These are phyloP conservation scores for Gobionotothen gibberifrons DNA, from an alignment of 2,797 vertebrate species.

Conservation along the genomic window DNA sequence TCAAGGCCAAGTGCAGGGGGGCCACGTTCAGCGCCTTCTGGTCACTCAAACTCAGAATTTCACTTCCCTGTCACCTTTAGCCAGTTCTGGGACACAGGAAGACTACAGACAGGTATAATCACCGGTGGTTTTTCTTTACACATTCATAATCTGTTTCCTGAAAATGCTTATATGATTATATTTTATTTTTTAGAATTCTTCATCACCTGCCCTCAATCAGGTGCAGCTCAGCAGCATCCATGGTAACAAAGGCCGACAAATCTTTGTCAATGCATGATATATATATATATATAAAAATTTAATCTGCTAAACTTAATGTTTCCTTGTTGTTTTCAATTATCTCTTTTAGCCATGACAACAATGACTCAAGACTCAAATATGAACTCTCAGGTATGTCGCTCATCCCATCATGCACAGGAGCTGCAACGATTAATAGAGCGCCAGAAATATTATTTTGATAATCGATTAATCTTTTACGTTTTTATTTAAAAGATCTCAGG, in stretches of 20 bases:
- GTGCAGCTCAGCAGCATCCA: conserved; percentile 86
- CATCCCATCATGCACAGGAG: too few species aligned
- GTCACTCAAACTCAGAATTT: conserved; percentile 87
- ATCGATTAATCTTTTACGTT: too few species aligned
- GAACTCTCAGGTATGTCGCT: conserved; percentile 72
- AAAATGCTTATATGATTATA: background rate
- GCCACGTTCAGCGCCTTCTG: conserved; percentile 89
- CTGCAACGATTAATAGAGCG: too few species aligned
- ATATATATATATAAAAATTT: background rate
- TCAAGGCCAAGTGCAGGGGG: conserved; percentile 81
- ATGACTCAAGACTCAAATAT: conserved; percentile 73
- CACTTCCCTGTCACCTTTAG: conserved; percentile 77
- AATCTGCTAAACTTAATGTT: background rate
- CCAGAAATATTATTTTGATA: too few species aligned
- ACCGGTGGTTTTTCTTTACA: background rate
- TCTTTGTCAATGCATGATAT: background rate
- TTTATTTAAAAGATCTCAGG: too few species aligned
- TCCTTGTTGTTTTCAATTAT: conserved; percentile 21
- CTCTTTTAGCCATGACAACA: conserved; percentile 69
- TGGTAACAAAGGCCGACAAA: conserved; percentile 72
- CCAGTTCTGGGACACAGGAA: conserved; percentile 65
- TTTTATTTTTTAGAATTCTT: conserved; percentile 70
- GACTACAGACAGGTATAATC: conserved; percentile 81
- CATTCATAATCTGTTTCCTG: background rate
- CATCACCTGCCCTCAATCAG: conserved; percentile 82